Base-by-base conservation (phyloP, 2,888 invertebrate genomes). In the Scaptomyza polygonia region DNA sequence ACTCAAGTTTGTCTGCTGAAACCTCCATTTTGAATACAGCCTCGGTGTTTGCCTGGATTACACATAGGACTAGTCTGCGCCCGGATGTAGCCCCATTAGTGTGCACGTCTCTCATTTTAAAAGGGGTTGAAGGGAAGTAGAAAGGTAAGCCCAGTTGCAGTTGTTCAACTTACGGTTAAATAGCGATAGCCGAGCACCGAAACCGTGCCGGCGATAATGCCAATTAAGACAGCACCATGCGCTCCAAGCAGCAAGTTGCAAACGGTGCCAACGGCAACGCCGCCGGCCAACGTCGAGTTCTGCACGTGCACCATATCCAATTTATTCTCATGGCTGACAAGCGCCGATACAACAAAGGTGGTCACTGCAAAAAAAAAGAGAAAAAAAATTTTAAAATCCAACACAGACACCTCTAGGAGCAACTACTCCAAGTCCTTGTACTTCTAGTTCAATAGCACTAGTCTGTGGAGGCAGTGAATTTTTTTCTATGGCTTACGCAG, bases 241-340 rank as follows among this genome's bases (percentile, higher is more conserved):
- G 98, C 96, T 55, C 95, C 93, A 53, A 97, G 93, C 92, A 96
- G 94, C 93, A 98, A 93, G 91, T 97, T 95, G 83, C 94, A 96
- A 5, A 96, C 94, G 0, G 97, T 95, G 7, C 98, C 98, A 14
- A 98, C 95, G 0, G 97, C 98, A 14, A 98, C 98, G 2, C 98
- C 98, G 21, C 98, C 98, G 54, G 98, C 98, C 49, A 98, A 91
- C 0, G 98, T 97, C 3, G 98, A 96, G 92, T 98, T 98, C 92
- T 98, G 98, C 54, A 98, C 93, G 92, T 98, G 98, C 4, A 97
- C 97, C 97, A 97, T 97, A 91, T 96, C 96, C 84, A 97, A 95
- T 92, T 96, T 96, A 77, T 94, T 95, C 42, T 94, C 93, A 71
- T 94, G 93, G 86, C 94, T 95, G 44, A 96, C 93, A 65, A 96